phyloP scores from a whole-genome alignment of 2,113 vertebrate species.

The Taurulus bubalis region DNA sequence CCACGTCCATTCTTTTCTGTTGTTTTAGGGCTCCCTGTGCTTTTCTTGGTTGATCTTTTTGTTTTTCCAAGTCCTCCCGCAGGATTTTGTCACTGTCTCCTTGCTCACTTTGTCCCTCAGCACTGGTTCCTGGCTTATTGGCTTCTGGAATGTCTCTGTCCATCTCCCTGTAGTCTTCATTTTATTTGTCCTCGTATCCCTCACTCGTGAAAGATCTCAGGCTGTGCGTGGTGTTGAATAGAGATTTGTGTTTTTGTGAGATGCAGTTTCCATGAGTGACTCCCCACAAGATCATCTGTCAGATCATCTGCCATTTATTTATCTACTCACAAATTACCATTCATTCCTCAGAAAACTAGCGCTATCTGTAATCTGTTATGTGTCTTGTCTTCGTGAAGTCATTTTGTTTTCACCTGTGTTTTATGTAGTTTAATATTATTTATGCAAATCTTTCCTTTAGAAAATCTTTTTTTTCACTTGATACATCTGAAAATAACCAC shows the following conservation, averaged over 20 bases:
- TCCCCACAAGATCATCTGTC: background rate
- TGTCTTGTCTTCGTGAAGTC: slow-evolving; percentile 32
- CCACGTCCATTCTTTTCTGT: no score
- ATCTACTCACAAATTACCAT: slow-evolving; percentile 10
- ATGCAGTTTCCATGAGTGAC: slow-evolving; percentile 26
- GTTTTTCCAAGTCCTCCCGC: no score
- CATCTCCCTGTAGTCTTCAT: no score
- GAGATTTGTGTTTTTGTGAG: slow-evolving; percentile 34
- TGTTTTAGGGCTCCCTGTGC: no score
- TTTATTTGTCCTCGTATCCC: no score
- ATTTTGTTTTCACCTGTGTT: slow-evolving; percentile 42
- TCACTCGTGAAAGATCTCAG: no score
- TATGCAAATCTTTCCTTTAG: slow-evolving; percentile 50
- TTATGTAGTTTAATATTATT: slow-evolving; percentile 70
- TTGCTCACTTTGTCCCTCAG: no score
- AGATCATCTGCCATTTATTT: slow-evolving; percentile 18
- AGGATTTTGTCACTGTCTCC: no score
- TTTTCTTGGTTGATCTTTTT: no score
- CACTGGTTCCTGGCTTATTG: no score
- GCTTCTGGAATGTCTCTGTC: no score
- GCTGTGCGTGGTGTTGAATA: slow-evolving; percentile 30
- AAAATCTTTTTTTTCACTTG: background rate
- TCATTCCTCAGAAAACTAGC: slow-evolving; percentile 38
- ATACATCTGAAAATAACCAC: no score
- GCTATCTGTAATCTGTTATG: slow-evolving; percentile 14